These are phyloP conservation scores for Conus betulinus DNA, from an alignment of 1,140 invertebrate species.

Conservation along the genomic window DNA sequence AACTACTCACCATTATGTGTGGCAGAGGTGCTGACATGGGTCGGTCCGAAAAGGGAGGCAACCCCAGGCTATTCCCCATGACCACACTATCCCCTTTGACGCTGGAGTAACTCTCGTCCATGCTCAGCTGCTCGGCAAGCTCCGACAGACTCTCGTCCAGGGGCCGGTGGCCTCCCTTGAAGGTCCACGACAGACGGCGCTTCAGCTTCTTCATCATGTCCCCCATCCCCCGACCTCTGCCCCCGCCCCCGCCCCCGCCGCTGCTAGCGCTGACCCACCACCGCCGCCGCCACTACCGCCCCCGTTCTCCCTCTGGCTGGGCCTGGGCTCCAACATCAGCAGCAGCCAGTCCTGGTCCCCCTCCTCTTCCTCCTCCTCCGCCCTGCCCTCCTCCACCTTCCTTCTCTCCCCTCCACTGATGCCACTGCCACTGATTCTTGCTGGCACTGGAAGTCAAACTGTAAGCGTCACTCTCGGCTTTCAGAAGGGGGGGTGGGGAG, in stretches of 20 bases:
- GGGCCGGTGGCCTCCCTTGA: constrained; percentile 66
- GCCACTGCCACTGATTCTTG: background rate
- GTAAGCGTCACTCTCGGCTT: no score
- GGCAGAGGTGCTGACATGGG: constrained; percentile 11
- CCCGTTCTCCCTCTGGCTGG: background rate
- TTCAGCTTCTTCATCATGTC: constrained; percentile 76
- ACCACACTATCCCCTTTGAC: background rate
- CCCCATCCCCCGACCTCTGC: background rate
- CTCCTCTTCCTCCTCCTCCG: background rate
- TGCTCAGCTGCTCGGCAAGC: constrained; percentile 76
- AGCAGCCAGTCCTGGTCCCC: background rate
- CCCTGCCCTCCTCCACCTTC: background rate
- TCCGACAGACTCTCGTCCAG: constrained; percentile 77
- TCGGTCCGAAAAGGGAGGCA: background rate
- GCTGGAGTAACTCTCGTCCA: constrained; percentile 72
- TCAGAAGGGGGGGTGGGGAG: no score
- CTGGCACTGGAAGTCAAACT: no score
- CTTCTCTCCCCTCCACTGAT: background rate
- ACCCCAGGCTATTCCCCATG: background rate
- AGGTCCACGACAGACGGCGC: constrained; percentile 77
- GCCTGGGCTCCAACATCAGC: background rate
- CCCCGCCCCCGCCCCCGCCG: background rate
- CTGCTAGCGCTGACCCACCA: background rate
- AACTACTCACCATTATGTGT: constrained; percentile 20
- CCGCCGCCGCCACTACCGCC: background rate